A percentile compares a stretch with the other conserved stretches of the same genome.
These are phyloP conservation scores for Zapus hudsonius DNA, from an alignment of 2,113 vertebrate genomes.

Conservation along the genomic window DNA sequence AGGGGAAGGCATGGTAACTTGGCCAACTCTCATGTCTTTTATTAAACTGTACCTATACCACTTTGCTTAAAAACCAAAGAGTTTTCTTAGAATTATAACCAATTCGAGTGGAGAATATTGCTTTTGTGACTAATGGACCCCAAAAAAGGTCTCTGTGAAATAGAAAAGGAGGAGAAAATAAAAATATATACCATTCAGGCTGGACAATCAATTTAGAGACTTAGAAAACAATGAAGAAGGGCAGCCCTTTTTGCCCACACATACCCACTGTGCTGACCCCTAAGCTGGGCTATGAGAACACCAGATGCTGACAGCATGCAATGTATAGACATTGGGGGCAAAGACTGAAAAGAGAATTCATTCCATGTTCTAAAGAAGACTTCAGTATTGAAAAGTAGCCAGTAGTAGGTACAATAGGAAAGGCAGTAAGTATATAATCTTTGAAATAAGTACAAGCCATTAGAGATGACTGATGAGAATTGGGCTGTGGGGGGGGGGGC, in stretches of 20 bases:
- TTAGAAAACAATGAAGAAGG: too few relatives aligned
- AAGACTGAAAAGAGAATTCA: neutral
- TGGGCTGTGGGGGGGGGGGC: neutral
- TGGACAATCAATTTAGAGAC: too few relatives aligned
- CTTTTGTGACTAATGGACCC: neutral
- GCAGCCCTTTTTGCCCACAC: too few relatives aligned
- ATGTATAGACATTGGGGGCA: neutral
- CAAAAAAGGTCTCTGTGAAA: neutral
- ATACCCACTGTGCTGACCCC: too few relatives aligned
- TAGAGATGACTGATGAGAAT: neutral
- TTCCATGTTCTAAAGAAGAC: neutral
- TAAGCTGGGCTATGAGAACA: fast-evolving
- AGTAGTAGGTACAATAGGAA: neutral
- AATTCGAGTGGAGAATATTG: neutral
- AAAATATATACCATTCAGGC: fast-evolving
- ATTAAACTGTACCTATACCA: neutral
- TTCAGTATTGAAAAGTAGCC: neutral
- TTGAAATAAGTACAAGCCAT: neutral
- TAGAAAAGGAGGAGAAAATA: neutral
- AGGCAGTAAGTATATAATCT: fast-evolving
- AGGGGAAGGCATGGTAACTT: neutral
- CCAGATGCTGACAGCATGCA: neutral
- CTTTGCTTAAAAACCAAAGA: neutral
- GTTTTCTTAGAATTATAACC: neutral
- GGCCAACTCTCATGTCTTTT: neutral